Evolutionary conservation across 1,140 invertebrate genomes (phyloP).

Genomic region (Leguminivora glycinivorella): DNA sequence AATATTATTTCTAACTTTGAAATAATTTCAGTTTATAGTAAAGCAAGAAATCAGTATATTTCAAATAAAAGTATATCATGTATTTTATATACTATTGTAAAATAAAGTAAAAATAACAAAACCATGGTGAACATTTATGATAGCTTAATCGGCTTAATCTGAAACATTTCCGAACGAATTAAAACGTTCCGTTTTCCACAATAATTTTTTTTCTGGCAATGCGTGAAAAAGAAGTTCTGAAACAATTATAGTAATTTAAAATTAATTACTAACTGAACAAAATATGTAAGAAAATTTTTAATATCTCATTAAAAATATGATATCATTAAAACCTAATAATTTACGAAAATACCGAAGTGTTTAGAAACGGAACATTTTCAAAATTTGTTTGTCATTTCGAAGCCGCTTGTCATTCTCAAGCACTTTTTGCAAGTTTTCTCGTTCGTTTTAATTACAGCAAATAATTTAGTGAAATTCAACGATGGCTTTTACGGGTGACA

Average conservation of each 20-base stretch:
- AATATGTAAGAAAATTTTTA: background rate
- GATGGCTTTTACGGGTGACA: constrained; percentile 71
- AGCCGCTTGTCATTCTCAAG: constrained; percentile 61
- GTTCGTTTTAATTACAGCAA: background rate
- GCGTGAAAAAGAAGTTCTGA: no score
- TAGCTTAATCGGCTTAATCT: no score
- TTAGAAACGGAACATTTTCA: constrained; percentile 6
- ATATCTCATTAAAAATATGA: background rate
- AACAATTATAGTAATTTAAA: no score
- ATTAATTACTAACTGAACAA: no score
- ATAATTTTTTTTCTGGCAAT: background rate
- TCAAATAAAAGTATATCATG: background rate
- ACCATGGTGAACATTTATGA: background rate
- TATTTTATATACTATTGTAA: background rate
- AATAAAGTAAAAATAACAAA: background rate
- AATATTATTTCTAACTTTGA: no score
- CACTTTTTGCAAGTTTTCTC: constrained; percentile 22
- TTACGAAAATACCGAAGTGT: constrained; percentile 5
- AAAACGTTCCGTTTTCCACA: background rate
- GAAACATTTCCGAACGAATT: background rate
- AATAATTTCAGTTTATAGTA: no score
- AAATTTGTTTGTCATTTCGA: constrained; percentile 60
- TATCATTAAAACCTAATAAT: background rate
- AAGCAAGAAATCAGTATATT: no score
- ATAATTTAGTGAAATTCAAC: constrained; percentile 33